Evolutionary conservation across 2,113 vertebrate genomes (phyloP).

Genomic region (Pithys albifrons): DNA sequence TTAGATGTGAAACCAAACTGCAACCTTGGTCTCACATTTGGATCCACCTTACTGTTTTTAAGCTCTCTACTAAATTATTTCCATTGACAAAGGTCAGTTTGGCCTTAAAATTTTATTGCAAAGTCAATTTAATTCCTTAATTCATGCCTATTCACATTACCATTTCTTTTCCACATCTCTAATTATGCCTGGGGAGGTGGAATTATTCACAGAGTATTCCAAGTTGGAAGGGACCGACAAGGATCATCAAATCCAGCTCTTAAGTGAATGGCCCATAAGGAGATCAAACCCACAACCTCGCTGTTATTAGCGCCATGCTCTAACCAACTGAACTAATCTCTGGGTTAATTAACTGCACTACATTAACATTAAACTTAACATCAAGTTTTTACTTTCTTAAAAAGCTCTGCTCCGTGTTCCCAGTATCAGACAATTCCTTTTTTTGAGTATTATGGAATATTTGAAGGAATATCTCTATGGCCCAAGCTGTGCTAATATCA

Average conservation of each 20-base stretch:
- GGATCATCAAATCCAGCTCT: background rate
- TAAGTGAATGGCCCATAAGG: background rate
- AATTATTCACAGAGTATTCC: background rate
- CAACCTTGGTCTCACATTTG: background rate
- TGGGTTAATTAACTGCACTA: background rate
- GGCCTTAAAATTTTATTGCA: background rate
- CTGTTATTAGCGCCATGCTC: background rate
- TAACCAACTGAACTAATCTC: background rate
- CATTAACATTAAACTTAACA: background rate
- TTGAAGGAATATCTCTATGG: background rate
- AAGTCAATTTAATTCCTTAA: background rate
- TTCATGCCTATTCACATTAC: accelerated
- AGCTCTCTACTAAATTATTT: background rate
- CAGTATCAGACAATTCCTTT: background rate
- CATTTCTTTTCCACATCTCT: background rate
- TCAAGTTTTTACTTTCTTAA: background rate
- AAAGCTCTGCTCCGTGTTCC: background rate
- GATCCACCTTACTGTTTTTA: background rate
- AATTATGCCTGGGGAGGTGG: background rate
- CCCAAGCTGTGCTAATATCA: background rate
- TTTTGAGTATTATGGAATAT: background rate
- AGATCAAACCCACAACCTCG: background rate
- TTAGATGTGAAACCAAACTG: background rate
- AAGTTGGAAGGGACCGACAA: background rate
- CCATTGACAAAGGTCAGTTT: background rate